Evolutionary conservation across 2,797 vertebrate genomes (phyloP).

Genomic region (Cyclura pinguis): DNA sequence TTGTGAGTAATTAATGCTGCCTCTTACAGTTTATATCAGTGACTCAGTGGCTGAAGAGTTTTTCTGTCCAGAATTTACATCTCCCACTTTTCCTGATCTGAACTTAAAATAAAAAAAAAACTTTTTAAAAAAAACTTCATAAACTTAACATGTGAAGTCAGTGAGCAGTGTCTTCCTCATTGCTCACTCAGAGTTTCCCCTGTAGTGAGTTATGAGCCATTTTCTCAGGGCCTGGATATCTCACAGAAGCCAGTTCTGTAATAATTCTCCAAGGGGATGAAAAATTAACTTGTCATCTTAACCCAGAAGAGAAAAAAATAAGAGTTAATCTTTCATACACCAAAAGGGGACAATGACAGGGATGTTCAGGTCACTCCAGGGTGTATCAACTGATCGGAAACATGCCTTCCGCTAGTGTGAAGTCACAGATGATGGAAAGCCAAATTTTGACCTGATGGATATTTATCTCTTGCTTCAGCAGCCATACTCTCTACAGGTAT

Average conservation of each 20-base stretch:
- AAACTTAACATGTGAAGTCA: conserved; percentile 50
- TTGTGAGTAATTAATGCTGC: too few relatives aligned
- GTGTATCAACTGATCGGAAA: conserved; percentile 36
- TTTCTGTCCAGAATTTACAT: not conserved
- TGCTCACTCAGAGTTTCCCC: conserved; percentile 68
- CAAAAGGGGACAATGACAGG: conserved; percentile 52
- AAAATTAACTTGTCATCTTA: conserved; percentile 77
- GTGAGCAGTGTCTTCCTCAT: conserved; percentile 64
- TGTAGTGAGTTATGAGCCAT: conserved; percentile 72
- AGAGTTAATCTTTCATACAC: conserved; percentile 73
- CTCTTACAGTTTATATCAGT: too few relatives aligned
- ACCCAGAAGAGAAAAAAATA: conserved; percentile 69
- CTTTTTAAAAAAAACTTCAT: not conserved
- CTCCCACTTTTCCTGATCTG: conserved; percentile 51
- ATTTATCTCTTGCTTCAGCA: not conserved
- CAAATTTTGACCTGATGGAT: not conserved
- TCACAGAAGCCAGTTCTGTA: conserved; percentile 67
- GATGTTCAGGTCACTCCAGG: conserved; percentile 36
- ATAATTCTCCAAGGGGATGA: conserved; percentile 72
- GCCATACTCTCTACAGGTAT: too few relatives aligned
- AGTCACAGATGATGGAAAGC: conserved; percentile 20
- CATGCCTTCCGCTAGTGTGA: not conserved
- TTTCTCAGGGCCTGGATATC: conserved; percentile 65
- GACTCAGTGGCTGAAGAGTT: not conserved
- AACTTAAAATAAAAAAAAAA: conserved; percentile 53